phyloP scores from a whole-genome alignment of 2,888 invertebrate species.

The Oasisia sp. region DNA sequence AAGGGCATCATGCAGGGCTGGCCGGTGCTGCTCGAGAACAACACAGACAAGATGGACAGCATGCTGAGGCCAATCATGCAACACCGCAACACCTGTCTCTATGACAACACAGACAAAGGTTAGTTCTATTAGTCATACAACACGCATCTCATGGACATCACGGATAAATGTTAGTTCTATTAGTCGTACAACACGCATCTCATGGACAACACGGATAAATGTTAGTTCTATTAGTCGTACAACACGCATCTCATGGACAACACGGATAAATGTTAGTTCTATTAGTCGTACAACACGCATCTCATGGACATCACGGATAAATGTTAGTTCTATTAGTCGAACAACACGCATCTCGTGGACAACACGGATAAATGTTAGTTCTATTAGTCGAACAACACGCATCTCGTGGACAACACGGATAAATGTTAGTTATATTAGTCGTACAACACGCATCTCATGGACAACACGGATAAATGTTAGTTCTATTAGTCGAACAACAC shows the following conservation, averaged over 20 bases:
- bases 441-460: conserved; percentile 53
- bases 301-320: conserved; percentile 50
- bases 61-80: conserved; percentile 60
- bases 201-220: conserved; percentile 53
- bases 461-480: conserved; percentile 54
- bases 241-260: conserved; percentile 55
- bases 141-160: conserved; percentile 49
- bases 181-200: conserved; percentile 51
- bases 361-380: conserved; percentile 53
- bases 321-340: conserved; percentile 45
- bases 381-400: conserved; percentile 45
- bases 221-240: conserved; percentile 38
- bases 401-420: conserved; percentile 48
- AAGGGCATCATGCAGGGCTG: conserved; percentile 60
- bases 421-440: conserved; percentile 48
- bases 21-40: conserved; percentile 60
- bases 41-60: conserved; percentile 57
- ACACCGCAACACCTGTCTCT: conserved; percentile 56
- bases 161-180: conserved; percentile 50
- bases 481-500: conserved; percentile 48
- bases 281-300: conserved; percentile 51
- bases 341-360: conserved; percentile 53
- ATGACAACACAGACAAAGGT: conserved; percentile 57
- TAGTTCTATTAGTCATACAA: conserved; percentile 44
- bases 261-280: conserved; percentile 51